A percentile compares a stretch with the other conserved stretches of the same genome.
Evolutionary conservation across 2,797 vertebrate genomes (phyloP).

Genomic region (Dallia pectoralis): DNA sequence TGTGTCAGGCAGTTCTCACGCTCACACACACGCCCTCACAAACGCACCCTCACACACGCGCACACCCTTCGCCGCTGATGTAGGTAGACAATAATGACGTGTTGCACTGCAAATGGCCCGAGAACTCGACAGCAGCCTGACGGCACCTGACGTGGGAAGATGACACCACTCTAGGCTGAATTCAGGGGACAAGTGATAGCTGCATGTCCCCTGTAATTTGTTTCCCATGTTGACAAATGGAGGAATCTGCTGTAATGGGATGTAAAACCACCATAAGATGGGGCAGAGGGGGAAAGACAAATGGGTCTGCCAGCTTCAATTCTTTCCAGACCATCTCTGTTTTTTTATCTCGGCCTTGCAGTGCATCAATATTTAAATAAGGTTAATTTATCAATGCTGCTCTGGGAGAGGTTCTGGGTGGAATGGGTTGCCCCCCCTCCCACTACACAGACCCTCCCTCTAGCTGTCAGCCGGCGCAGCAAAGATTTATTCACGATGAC

Average conservation of each 20-base stretch:
- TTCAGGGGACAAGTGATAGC: slow-evolving; percentile 62
- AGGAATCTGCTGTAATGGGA: slow-evolving; percentile 71
- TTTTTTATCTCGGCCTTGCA: slow-evolving; percentile 79
- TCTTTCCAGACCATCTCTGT: slow-evolving; percentile 78
- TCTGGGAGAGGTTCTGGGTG: slow-evolving; percentile 58
- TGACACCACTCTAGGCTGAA: slow-evolving; percentile 63
- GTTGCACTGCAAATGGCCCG: slow-evolving; percentile 50
- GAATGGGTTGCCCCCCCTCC: slow-evolving; percentile 46
- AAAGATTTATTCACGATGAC: slow-evolving; percentile 68
- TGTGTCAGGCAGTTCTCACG: slow-evolving; percentile 34
- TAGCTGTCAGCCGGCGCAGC: slow-evolving; percentile 59
- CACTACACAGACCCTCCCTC: slow-evolving; percentile 35
- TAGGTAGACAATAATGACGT: slow-evolving; percentile 37
- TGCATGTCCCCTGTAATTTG: slow-evolving; percentile 64
- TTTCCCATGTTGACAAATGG: slow-evolving; percentile 66
- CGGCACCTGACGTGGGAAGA: slow-evolving; percentile 54
- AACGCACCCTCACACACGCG: slow-evolving; percentile 34
- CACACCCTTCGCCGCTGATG: slow-evolving; percentile 44
- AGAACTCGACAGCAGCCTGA: slow-evolving; percentile 52
- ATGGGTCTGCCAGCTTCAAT: slow-evolving; percentile 82
- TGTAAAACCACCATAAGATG: slow-evolving; percentile 69
- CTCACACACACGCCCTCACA: slow-evolving; percentile 43
- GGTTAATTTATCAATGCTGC: slow-evolving; percentile 69
- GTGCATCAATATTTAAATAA: slow-evolving; percentile 74
- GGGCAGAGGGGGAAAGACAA: slow-evolving; percentile 72